phyloP scores from a whole-genome alignment of 2,797 vertebrate species.

The Pantherophis alleghaniensis region DNA sequence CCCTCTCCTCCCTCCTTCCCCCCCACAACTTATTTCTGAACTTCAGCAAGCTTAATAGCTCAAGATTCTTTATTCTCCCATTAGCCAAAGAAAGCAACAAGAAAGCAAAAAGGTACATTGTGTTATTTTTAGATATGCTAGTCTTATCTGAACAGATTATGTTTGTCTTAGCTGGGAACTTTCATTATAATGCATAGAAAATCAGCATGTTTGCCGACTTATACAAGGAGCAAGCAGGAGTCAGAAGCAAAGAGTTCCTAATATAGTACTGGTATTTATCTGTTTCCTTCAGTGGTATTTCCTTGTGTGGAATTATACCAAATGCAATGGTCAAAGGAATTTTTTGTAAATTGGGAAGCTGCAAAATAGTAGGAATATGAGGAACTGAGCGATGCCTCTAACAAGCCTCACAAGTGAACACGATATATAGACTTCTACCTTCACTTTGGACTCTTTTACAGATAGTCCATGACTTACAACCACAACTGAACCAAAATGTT shows the following conservation, averaged over 20 bases:
- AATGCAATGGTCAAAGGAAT: not conserved
- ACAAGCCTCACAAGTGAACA: not conserved
- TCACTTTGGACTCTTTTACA: not conserved
- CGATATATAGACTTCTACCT: not conserved
- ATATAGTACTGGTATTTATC: constrained; percentile 7
- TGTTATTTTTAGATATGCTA: constrained; percentile 18
- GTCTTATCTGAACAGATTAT: constrained; percentile 41
- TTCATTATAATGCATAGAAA: constrained; percentile 16
- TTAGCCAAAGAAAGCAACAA: constrained; percentile 14
- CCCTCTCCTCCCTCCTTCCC: no score
- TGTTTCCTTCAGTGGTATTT: not conserved
- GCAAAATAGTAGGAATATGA: not conserved
- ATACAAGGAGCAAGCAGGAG: not conserved
- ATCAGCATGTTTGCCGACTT: constrained; percentile 35
- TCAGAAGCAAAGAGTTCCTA: constrained; percentile 6
- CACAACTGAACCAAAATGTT: not conserved
- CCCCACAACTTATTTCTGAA: constrained; percentile 47
- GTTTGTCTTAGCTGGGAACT: constrained; percentile 29
- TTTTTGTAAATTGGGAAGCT: not conserved
- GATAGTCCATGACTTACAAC: not conserved
- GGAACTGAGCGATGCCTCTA: not conserved
- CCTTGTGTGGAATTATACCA: not conserved
- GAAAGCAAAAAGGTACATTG: constrained; percentile 43
- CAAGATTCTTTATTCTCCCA: constrained; percentile 44
- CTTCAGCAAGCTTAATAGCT: constrained; percentile 48